Conservation (phyloP, 2,797 vertebrate genomes). For the Bradypus variegatus region DNA sequence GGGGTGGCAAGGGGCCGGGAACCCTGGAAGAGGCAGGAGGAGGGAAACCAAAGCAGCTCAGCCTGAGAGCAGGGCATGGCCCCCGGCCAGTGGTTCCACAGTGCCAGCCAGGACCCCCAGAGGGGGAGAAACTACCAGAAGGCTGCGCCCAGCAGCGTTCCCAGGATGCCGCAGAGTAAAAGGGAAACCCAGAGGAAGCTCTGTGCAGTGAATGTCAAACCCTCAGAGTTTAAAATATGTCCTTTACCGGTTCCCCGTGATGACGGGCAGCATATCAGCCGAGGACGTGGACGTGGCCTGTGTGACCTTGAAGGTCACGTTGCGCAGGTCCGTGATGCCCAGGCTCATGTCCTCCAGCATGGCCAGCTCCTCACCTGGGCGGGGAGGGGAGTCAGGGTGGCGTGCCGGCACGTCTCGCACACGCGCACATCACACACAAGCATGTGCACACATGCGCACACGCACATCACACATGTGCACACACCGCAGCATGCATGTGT, state of each 20-base stretch:
- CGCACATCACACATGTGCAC: too few species aligned
- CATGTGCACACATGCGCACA: too few species aligned
- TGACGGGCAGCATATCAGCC: constrained; percentile 94
- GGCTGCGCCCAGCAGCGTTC: not conserved
- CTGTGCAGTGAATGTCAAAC: not conserved
- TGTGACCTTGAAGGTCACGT: constrained; percentile 98
- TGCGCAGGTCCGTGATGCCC: constrained; percentile 95
- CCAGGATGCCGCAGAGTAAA: not conserved
- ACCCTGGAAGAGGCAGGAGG: not conserved
- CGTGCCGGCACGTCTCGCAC: not conserved
- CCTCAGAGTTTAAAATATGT: not conserved
- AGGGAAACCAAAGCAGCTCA: too few species aligned
- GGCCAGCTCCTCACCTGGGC: constrained; percentile 91
- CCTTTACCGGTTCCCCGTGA: constrained; percentile 90
- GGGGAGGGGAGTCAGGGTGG: not conserved
- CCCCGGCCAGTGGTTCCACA: not conserved
- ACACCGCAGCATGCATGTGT: too few species aligned
- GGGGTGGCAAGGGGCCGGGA: too few species aligned
- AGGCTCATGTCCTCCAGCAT: constrained; percentile 99
- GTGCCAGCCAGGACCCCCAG: not conserved
- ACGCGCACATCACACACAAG: too few species aligned
- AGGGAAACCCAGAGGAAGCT: not conserved
- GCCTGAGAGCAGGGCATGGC: too few species aligned
- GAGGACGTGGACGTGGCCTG: constrained; percentile 87
- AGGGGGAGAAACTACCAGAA: not conserved